These are phyloP conservation scores for Cyclophora albipunctata DNA, from an alignment of 2,888 invertebrate species.

Conservation along the genomic window DNA sequence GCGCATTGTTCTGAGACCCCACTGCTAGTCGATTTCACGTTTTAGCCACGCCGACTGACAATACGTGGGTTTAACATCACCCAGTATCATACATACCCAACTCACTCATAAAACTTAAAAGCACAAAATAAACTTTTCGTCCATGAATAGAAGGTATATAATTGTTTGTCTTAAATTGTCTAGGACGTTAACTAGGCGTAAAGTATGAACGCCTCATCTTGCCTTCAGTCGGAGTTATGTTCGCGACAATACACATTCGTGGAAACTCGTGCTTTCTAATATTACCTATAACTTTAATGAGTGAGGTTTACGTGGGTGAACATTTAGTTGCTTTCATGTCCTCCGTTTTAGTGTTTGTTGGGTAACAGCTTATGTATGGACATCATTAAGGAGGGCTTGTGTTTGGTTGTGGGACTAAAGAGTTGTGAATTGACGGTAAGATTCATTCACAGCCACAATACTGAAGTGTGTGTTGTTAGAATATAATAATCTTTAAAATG, in stretches of 20 bases:
- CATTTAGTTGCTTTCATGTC: background rate
- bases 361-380: no score
- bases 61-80: slow-evolving; percentile 52
- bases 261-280: slow-evolving; percentile 57
- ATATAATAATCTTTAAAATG: no score
- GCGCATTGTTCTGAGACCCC: slow-evolving; percentile 32
- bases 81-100: slow-evolving; percentile 44
- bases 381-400: no score
- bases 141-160: slow-evolving; percentile 7
- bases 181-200: slow-evolving; percentile 35
- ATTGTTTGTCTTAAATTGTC: slow-evolving; percentile 11
- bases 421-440: no score
- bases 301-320: slow-evolving; percentile 14
- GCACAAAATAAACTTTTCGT: slow-evolving; percentile 13
- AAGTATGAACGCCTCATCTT: slow-evolving; percentile 48
- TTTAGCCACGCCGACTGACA: slow-evolving; percentile 70
- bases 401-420: no score
- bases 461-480: no score
- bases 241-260: slow-evolving; percentile 37
- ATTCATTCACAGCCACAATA: no score
- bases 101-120: slow-evolving; percentile 57
- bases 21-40: slow-evolving; percentile 64
- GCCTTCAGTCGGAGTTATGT: slow-evolving; percentile 46
- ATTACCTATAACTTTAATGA: slow-evolving; percentile 32
- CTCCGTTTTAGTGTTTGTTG: no score